Evolutionary conservation across 2,888 invertebrate genomes (phyloP), one percentile per base, ranked within the genome.

Genomic region (Syrista parreyssii): DNA sequence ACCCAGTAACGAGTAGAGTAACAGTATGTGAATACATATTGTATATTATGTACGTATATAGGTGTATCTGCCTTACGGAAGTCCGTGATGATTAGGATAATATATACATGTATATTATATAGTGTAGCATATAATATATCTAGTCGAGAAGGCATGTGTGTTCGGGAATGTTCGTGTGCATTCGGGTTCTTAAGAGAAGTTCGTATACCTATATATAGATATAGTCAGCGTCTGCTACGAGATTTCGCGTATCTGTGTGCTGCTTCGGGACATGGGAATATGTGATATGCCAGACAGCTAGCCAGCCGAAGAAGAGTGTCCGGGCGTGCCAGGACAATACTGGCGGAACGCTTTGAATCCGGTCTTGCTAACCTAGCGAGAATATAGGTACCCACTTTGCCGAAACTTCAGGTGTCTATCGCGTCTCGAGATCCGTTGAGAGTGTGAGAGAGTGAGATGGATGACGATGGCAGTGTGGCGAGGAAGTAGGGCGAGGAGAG

Each of bases 271-370:
- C 55, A 55, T 23, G 55, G 23, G 55, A 55, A 55, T 55, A 55
- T 55, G 71, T 30, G 23, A 11, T 30, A 68, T 32, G 68, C 12
- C 75, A 23, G 31, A 33, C 75, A 72, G 71, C 55, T 31, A 34
- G 73, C 68, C 72, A 71, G 73, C 68, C 71, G 69, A 68, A 73
- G 76, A 77, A 74, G 80, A 84, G 82, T 81, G 85, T 80, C 76
- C 80, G 81, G 80, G 80, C 85, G 86, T 86, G 86, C 81, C 82
- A 79, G 80, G 82, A 86, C 86, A 86, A 86, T 85, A 80, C 83
- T 77, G 68, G 76, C 75, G 78, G 78, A 81, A 79, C 79, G 81
- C 84, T 83, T 83, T 80, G 83, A 83, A 72, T 74, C 78, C 68
- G 32, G 75, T 81, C 81, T 80, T 80, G 81, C 79, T 79, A 79